Percentiles rank a stretch among this genome's conserved stretches.
Conservation (phyloP, 2,797 vertebrate genomes). For the Urosaurus nigricauda region DNA sequence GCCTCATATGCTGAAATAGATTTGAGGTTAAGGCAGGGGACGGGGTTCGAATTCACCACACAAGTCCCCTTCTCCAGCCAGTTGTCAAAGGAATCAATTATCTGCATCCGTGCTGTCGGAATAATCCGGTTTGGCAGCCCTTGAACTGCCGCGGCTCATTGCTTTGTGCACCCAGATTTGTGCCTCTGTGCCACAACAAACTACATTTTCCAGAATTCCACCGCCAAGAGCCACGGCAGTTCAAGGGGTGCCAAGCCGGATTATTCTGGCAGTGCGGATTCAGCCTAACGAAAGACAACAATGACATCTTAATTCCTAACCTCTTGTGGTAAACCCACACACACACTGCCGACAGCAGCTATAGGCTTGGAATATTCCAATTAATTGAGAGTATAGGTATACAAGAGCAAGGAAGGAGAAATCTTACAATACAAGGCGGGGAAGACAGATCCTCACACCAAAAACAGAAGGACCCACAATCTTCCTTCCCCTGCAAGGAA, state of each 20-base stretch:
- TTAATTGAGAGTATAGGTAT: not conserved
- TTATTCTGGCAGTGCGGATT: no score
- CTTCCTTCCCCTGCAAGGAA: not conserved
- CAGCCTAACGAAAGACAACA: not conserved
- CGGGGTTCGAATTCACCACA: not conserved
- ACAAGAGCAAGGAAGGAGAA: not conserved
- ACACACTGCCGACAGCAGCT: not conserved
- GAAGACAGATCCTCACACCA: not conserved
- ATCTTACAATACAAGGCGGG: no score
- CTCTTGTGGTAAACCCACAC: no score
- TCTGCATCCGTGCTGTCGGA: no score
- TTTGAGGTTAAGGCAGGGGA: constrained; percentile 37
- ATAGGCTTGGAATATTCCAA: constrained; percentile 13
- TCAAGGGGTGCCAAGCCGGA: no score
- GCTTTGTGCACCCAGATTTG: no score
- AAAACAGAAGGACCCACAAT: not conserved
- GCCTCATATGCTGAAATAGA: constrained; percentile 41
- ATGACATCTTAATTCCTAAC: not conserved
- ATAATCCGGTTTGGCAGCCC: no score
- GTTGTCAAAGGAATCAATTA: constrained; percentile 36
- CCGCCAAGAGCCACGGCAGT: no score
- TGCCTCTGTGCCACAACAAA: no score
- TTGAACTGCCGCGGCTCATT: no score
- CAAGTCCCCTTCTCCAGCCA: constrained; percentile 29
- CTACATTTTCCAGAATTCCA: no score